phyloP scores from a whole-genome alignment of 2,888 invertebrate species.

The Dolichopus griseipennis region DNA sequence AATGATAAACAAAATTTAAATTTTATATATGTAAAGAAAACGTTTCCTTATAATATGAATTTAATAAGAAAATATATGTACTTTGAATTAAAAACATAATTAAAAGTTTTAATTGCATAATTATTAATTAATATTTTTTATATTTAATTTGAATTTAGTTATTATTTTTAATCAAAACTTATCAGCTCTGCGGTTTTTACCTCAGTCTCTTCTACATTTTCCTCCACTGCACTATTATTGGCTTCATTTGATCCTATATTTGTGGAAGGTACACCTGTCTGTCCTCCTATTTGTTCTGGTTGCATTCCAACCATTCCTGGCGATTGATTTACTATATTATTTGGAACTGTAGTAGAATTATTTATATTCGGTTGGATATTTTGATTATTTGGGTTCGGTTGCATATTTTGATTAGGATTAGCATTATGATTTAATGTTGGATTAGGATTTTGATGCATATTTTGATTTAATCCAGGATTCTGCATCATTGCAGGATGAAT shows the following conservation, averaged over 20 bases:
- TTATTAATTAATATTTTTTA: too few relatives aligned
- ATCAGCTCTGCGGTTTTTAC: conserved; percentile 69
- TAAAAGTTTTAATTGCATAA: too few relatives aligned
- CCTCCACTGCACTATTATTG: conserved; percentile 21
- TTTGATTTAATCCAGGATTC: background rate
- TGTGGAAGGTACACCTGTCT: background rate
- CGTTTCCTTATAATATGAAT: too few relatives aligned
- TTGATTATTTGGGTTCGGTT: background rate
- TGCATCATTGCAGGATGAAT: background rate
- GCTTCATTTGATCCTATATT: background rate
- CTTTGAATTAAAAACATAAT: too few relatives aligned
- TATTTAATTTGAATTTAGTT: background rate
- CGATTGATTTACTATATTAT: conserved; percentile 2
- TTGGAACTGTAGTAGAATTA: background rate
- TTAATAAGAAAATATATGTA: too few relatives aligned
- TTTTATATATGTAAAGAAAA: too few relatives aligned
- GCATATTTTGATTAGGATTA: background rate
- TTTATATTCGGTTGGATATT: too few relatives aligned
- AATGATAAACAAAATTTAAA: too few relatives aligned
- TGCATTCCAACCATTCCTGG: background rate
- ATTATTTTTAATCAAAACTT: conserved; percentile 59
- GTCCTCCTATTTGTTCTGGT: background rate
- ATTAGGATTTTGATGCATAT: background rate
- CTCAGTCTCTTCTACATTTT: conserved; percentile 42
- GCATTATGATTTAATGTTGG: background rate